phyloP scores from a whole-genome alignment of 92 coral and sea anemone genomes.

The Zoanthus sansibaricus region DNA sequence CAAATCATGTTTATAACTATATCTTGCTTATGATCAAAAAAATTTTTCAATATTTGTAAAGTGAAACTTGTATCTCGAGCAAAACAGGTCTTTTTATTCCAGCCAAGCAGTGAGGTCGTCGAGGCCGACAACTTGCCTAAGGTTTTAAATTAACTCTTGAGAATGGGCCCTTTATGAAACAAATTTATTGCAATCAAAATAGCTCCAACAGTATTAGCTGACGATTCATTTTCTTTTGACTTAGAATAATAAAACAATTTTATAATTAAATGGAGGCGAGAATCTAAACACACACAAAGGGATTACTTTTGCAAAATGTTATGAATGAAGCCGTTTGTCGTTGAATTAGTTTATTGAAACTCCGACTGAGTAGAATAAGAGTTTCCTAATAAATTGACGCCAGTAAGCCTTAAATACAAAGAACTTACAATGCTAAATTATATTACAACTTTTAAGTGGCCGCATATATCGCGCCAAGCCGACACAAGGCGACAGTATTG shows the following conservation, averaged over 20 bases:
- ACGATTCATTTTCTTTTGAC: slow-evolving; percentile 80
- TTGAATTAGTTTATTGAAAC: slow-evolving; percentile 45
- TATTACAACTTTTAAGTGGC: slow-evolving; percentile 23
- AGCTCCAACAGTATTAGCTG: slow-evolving; percentile 74
- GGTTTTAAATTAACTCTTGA: slow-evolving; percentile 70
- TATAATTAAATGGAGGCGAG: slow-evolving; percentile 78
- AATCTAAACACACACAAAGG: slow-evolving; percentile 46
- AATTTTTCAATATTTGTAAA: slow-evolving; percentile 6
- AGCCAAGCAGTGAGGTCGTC: slow-evolving; percentile 4
- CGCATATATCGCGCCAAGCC: slow-evolving; percentile 27
- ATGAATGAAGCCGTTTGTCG: slow-evolving; percentile 42
- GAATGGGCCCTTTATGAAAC: slow-evolving; percentile 73
- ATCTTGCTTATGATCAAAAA: slow-evolving; percentile 23
- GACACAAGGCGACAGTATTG: slow-evolving; percentile 45
- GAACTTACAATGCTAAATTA: slow-evolving; percentile 21
- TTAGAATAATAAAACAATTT: slow-evolving; percentile 79
- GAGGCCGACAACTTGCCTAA: slow-evolving; percentile 38
- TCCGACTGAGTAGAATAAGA: slow-evolving; percentile 52
- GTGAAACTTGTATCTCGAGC: background rate
- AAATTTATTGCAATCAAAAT: slow-evolving; percentile 75
- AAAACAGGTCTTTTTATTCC: background rate
- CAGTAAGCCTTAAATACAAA: slow-evolving; percentile 21
- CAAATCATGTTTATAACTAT: slow-evolving; percentile 18
- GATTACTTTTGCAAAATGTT: slow-evolving; percentile 29
- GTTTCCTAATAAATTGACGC: slow-evolving; percentile 41